phyloP scores from a whole-genome alignment of 2,888 invertebrate species.

The Nomada fabriciana region DNA sequence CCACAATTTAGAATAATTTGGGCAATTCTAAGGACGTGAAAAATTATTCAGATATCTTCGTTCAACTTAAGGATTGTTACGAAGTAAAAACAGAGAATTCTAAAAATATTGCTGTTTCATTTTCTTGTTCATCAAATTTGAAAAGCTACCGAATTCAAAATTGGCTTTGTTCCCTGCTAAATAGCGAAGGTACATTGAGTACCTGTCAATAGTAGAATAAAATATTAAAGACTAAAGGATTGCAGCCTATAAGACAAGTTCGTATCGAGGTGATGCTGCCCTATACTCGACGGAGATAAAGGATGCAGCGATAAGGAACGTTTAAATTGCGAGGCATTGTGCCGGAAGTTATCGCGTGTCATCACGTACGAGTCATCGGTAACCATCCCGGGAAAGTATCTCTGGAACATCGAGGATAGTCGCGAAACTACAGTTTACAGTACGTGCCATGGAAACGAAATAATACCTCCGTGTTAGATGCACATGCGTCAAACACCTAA shows the following conservation, averaged over 20 bases:
- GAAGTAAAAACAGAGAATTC: no score
- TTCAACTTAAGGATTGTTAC: no score
- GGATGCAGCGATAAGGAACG: constrained; percentile 3
- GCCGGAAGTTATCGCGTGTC: constrained; percentile 42
- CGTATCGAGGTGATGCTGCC: background rate
- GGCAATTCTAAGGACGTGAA: no score
- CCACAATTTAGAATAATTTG: no score
- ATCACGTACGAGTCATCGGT: constrained; percentile 56
- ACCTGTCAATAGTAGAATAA: no score
- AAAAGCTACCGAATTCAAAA: no score
- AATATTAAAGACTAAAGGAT: background rate
- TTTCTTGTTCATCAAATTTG: no score
- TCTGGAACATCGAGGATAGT: constrained; percentile 51
- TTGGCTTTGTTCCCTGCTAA: no score
- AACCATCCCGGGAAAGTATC: constrained; percentile 53
- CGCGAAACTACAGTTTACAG: constrained; percentile 64
- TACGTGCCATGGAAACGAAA: constrained; percentile 67
- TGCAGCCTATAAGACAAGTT: background rate
- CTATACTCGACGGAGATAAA: constrained; percentile 27
- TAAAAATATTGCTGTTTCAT: no score
- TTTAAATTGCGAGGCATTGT: constrained; percentile 29
- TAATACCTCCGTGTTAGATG: constrained; percentile 45
- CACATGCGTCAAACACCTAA: constrained; percentile 50
- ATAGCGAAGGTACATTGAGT: no score
- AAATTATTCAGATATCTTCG: no score